Base-by-base conservation (phyloP, 2,888 invertebrate species). In the Ypsolopha sequella region DNA sequence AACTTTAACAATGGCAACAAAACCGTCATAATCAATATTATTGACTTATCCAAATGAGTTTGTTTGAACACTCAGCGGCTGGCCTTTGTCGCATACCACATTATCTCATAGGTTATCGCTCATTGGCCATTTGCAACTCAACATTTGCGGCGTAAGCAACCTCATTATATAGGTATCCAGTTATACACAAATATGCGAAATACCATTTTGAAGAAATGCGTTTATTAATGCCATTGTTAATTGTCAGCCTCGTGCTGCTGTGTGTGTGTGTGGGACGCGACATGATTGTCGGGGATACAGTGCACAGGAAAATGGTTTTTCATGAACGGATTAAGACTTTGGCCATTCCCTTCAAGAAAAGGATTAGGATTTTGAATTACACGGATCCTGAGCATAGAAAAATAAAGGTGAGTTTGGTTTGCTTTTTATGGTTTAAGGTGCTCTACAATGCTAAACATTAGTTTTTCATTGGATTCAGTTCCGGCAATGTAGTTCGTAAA, bases 241-340 rank as follows among this genome's bases (percentile, higher is more conserved):
- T 36, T 47, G 36, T 56, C 56, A 72, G 52, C 50, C 65, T 52
- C 53, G 52, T 51, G 41, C 50, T 34, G 41, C 52, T 14, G 60
- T 63, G 56, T 68, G 66, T 9, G 34, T 14, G 13, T 24, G 43
- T 43, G 6, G 43, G 43, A 6, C 9, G 61, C 67, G 85, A 86
- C 57, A 86, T 86, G 86, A 79, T 85, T 53, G 62, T 77, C 14
- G 85, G 85, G 46, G 85, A 86, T 56, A 82, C 76, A 1, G 81
- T 86, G 56, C 85, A 82, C 56, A 72, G 78, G 55, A 86, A 86
- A 65, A 82, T 86, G 85, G 79, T 86, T 53, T 85, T 81, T 60
- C 85, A 86, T 54, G 78, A 85, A 56, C 76, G 86, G 58, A 69
- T 85, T 34, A 86, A 86, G 60, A 81, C 84, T 51, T 80, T 82